Evolutionary conservation across 2,797 vertebrate genomes (phyloP).

Genomic region (Falco rusticolus): DNA sequence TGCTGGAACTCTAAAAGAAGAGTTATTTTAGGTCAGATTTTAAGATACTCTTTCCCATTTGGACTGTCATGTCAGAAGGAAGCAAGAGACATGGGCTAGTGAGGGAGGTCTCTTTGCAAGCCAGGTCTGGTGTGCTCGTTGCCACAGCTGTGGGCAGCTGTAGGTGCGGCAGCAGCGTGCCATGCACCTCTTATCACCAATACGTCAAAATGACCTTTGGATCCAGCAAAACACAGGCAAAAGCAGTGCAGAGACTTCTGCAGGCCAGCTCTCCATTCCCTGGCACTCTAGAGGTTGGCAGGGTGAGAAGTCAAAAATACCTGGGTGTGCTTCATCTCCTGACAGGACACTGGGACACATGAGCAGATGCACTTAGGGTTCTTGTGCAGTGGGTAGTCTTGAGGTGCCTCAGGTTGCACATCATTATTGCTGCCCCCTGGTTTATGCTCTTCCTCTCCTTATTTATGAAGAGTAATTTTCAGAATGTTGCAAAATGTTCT

Average conservation of each 20-base stretch:
- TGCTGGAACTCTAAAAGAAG: background rate
- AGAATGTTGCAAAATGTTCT: background rate
- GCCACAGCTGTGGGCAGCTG: accelerated
- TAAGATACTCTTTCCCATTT: background rate
- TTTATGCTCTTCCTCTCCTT: background rate
- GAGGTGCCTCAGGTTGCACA: too few relatives aligned
- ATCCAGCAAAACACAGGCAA: background rate
- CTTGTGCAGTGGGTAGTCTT: background rate
- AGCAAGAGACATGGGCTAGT: accelerated
- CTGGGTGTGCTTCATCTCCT: accelerated
- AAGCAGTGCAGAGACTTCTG: background rate
- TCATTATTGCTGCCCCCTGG: background rate
- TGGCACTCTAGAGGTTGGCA: background rate
- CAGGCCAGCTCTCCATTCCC: too few relatives aligned
- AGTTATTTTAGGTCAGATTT: background rate
- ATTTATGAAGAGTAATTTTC: background rate
- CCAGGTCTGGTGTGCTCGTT: background rate
- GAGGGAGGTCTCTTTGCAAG: background rate
- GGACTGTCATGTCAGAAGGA: background rate
- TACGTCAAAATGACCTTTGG: background rate
- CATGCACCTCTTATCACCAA: background rate
- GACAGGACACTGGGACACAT: too few relatives aligned
- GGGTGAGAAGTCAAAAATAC: background rate
- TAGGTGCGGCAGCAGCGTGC: accelerated
- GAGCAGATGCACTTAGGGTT: background rate